A percentile compares a stretch with the other conserved stretches of the same genome.
These are phyloP conservation scores for Sarcophaga rosellei DNA, from an alignment of 2,888 invertebrate species.

Conservation along the genomic window DNA sequence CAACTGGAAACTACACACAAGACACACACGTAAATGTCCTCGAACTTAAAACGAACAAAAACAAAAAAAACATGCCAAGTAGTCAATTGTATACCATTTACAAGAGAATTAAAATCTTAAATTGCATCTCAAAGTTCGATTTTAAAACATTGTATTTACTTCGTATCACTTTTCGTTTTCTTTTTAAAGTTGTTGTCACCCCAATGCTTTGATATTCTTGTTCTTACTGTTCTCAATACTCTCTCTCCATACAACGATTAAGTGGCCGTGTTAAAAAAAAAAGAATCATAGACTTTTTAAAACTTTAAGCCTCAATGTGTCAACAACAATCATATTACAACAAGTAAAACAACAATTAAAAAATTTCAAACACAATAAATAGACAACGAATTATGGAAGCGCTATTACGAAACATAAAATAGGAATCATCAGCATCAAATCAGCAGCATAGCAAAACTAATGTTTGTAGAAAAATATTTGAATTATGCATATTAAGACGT, in stretches of 20 bases:
- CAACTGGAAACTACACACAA: conserved; percentile 41
- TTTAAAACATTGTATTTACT: conserved; percentile 70
- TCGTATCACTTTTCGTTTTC: conserved; percentile 2
- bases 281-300: conserved; percentile 76
- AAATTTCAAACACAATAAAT: neutral
- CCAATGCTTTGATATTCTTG: conserved; percentile 51
- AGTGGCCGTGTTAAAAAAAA: conserved; percentile 75
- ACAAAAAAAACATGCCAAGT: conserved; percentile 33
- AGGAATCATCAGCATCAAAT: no score
- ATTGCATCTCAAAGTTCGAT: conserved; percentile 24
- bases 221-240: neutral
- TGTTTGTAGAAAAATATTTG: no score
- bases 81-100: conserved; percentile 14
- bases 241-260: conserved; percentile 67
- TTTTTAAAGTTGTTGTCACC: conserved; percentile 23
- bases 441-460: no score
- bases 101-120: neutral
- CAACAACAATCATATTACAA: conserved; percentile 60
- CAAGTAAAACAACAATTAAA: conserved; percentile 44
- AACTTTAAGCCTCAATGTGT: conserved; percentile 71
- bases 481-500: no score
- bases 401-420: no score
- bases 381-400: neutral
- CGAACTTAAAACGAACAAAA: conserved; percentile 7
- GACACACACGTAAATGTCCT: conserved; percentile 61